Evolutionary conservation across 2,113 vertebrate species (phyloP).

Genomic region (Ranitomeya imitator): DNA sequence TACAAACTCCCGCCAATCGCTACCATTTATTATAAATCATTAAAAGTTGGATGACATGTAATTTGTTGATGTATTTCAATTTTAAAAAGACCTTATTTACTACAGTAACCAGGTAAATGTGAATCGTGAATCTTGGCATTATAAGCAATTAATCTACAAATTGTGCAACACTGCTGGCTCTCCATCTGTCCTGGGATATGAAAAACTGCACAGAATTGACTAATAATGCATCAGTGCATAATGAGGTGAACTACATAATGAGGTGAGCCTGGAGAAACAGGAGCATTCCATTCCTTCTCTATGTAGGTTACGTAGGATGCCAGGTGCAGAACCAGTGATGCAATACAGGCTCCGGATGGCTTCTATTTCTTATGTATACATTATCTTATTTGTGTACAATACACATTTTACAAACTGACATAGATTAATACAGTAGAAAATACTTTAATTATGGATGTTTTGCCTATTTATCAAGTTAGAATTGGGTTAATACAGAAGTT

Average conservation of each 20-base stretch:
- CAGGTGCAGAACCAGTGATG: constrained; percentile 57
- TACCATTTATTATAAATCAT: constrained; percentile 5
- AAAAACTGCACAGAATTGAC: constrained; percentile 44
- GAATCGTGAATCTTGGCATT: constrained; percentile 29
- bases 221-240: constrained; percentile 51
- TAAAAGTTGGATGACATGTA: not conserved
- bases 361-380: fast-evolving
- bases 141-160: constrained; percentile 44
- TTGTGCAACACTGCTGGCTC: constrained; percentile 42
- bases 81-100: constrained; percentile 4
- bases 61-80: constrained; percentile 25
- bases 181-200: constrained; percentile 58
- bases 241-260: constrained; percentile 55
- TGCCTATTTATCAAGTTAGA: not conserved
- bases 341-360: constrained; percentile 7
- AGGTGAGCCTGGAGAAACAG: constrained; percentile 50
- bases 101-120: constrained; percentile 41
- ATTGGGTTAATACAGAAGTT: not conserved
- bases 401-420: constrained; percentile 8
- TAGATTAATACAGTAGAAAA: not conserved
- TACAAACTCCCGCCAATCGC: not conserved
- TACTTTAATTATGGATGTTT: not conserved
- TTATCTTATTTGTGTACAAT: constrained; percentile 26
- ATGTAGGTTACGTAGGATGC: not conserved
- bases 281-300: not conserved